Evolutionary conservation across 1,140 invertebrate genomes (phyloP).

Genomic region (Brachionus sp.): DNA sequence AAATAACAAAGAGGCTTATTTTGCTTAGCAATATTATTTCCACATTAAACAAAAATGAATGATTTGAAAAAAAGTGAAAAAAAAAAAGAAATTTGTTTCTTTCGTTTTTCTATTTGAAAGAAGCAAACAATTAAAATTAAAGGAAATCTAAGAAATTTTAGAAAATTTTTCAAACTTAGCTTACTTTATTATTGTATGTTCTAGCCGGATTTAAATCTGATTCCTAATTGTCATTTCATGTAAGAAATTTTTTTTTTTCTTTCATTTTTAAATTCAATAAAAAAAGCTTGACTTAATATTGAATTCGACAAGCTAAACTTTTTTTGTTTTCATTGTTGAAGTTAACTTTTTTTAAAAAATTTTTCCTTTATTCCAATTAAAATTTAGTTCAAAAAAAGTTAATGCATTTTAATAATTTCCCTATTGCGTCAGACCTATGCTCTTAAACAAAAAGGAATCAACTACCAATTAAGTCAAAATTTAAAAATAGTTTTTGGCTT

Average conservation of each 20-base stretch:
- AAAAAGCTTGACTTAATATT: background rate
- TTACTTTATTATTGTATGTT: background rate
- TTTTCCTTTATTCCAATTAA: background rate
- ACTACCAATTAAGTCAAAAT: no score
- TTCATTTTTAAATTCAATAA: background rate
- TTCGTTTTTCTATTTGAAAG: background rate
- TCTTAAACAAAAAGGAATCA: no score
- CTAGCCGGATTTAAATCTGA: background rate
- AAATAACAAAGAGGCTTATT: conserved; percentile 12
- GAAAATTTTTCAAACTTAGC: background rate
- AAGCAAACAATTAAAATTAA: conserved; percentile 23
- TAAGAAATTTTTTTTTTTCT: background rate
- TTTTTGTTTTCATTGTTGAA: background rate
- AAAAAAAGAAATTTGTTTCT: background rate
- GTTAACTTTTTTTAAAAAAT: background rate
- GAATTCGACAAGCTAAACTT: background rate
- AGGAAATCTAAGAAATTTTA: background rate
- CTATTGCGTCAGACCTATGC: background rate
- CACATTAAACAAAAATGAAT: background rate
- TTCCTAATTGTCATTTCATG: conserved; percentile 10
- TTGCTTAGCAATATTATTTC: conserved; percentile 19
- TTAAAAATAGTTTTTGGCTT: no score
- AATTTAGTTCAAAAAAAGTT: background rate
- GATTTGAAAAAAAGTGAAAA: background rate
- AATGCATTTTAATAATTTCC: background rate